phyloP scores from a whole-genome alignment of 2,888 invertebrate genomes.

The Drosophila koepferae region DNA sequence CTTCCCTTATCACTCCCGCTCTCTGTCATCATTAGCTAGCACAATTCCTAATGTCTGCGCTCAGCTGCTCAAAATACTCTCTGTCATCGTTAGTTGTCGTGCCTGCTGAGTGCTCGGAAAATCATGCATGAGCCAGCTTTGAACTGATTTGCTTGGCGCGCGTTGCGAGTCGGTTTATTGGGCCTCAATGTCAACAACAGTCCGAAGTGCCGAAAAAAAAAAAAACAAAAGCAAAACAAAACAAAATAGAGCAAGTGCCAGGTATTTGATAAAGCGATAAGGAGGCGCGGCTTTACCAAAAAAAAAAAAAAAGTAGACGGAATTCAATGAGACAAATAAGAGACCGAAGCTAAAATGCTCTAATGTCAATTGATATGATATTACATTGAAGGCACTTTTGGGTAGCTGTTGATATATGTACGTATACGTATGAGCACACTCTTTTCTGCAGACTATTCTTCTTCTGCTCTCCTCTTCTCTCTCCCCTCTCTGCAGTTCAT shows the following conservation, averaged over 20 bases:
- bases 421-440: no score
- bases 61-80: background rate
- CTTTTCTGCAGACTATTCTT: no score
- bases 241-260: slow-evolving; percentile 1
- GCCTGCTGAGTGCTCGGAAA: background rate
- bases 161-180: slow-evolving; percentile 19
- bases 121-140: background rate
- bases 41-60: background rate
- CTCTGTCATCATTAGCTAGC: background rate
- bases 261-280: slow-evolving; percentile 61
- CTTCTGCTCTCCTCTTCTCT: no score
- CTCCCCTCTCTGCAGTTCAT: no score
- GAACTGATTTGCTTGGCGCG: slow-evolving; percentile 8
- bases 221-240: slow-evolving; percentile 22
- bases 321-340: background rate
- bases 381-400: no score
- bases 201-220: slow-evolving; percentile 41
- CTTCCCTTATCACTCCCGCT: background rate
- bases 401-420: no score
- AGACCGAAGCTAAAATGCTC: background rate
- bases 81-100: slow-evolving; percentile 28
- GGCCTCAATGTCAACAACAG: slow-evolving; percentile 63
- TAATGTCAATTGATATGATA: background rate
- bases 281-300: slow-evolving; percentile 42
- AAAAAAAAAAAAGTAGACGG: background rate